phyloP scores from a whole-genome alignment of 1,140 invertebrate genomes.

The Diuraphis noxia region DNA sequence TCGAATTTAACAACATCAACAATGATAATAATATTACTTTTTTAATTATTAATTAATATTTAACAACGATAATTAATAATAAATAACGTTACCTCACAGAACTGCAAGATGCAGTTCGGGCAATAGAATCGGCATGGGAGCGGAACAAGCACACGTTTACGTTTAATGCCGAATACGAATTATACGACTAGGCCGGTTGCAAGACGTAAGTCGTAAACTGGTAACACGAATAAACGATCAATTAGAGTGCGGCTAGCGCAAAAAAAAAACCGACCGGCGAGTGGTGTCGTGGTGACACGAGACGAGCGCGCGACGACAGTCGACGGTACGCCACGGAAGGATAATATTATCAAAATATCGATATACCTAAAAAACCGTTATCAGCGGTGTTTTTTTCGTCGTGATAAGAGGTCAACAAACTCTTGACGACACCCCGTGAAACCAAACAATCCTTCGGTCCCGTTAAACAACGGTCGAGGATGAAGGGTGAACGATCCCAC shows the following conservation, averaged over 20 bases:
- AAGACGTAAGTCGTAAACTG: not conserved
- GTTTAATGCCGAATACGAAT: not conserved
- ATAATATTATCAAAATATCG: not conserved
- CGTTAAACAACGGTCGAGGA: not conserved
- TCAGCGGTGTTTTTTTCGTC: not conserved
- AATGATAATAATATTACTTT: not conserved
- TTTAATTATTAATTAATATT: not conserved
- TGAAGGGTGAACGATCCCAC: not conserved
- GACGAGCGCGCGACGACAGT: too few relatives aligned
- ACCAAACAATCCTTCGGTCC: not conserved
- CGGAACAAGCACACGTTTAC: not conserved
- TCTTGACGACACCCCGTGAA: not conserved
- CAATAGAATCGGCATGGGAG: not conserved
- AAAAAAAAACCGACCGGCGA: not conserved
- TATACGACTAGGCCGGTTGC: not conserved
- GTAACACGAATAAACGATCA: not conserved
- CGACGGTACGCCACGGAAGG: not conserved
- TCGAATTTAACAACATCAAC: not conserved
- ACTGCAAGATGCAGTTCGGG: not conserved
- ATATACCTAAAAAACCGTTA: not conserved
- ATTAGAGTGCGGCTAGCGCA: not conserved
- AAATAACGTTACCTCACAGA: not conserved
- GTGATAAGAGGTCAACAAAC: slow-evolving; percentile 1
- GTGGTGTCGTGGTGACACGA: too few relatives aligned
- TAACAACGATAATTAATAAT: not conserved